Percentiles rank a stretch among this genome's conserved stretches.
Conservation (phyloP, 2,888 invertebrate genomes). For the Drosophila fungiperda region DNA sequence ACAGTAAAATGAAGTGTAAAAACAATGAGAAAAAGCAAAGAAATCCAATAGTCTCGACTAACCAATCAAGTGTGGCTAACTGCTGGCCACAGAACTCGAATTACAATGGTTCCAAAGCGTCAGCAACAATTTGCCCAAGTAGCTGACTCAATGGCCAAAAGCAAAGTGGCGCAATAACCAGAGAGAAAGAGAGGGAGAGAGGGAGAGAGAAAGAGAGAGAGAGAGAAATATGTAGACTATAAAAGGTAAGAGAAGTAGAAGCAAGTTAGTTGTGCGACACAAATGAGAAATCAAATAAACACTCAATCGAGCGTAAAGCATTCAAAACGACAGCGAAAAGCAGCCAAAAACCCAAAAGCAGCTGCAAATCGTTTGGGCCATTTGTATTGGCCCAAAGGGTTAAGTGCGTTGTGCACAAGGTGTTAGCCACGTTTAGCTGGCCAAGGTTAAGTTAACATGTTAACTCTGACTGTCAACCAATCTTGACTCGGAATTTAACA, state of each 20-base stretch:
- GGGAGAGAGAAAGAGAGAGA: neutral
- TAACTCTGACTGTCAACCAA: conserved; percentile 22
- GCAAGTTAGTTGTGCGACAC: conserved; percentile 71
- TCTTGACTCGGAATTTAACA: neutral
- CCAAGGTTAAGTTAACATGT: conserved; percentile 46
- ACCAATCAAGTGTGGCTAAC: conserved; percentile 80
- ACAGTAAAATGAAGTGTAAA: conserved; percentile 11
- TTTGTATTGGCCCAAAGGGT: conserved; percentile 52
- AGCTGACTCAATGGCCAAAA: conserved; percentile 56
- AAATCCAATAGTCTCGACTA: conserved; percentile 60
- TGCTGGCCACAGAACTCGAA: conserved; percentile 79
- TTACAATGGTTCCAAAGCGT: conserved; percentile 58
- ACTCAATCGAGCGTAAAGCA: conserved; percentile 80
- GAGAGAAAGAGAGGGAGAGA: neutral
- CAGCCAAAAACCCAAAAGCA: conserved; percentile 16
- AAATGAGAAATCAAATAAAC: conserved; percentile 82
- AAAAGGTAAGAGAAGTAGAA: neutral
- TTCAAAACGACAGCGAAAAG: conserved; percentile 62
- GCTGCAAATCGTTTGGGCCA: conserved; percentile 49
- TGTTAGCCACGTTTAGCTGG: conserved; percentile 1
- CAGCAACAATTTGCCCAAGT: conserved; percentile 55
- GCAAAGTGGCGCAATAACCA: conserved; percentile 30
- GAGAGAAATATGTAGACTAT: neutral
- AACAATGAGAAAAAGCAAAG: conserved; percentile 20
- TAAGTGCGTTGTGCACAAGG: conserved; percentile 15